Evolutionary conservation across 2,797 vertebrate genomes (phyloP).

Genomic region (Nannoperca obscura): DNA sequence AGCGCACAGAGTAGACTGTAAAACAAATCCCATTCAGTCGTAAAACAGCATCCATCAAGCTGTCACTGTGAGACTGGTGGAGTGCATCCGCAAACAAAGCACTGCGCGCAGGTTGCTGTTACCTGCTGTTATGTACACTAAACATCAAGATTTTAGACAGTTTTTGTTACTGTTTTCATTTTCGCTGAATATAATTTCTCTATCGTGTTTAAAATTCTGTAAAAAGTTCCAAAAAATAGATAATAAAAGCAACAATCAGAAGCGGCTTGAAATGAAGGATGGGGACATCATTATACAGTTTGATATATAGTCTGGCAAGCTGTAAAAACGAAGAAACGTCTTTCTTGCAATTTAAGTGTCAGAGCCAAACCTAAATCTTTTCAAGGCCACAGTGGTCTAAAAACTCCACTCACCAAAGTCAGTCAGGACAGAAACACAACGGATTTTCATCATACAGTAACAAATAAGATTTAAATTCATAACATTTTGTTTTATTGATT

Average conservation of each 20-base stretch:
- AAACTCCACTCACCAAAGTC: not conserved
- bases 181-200: not conserved
- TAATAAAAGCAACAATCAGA: not conserved
- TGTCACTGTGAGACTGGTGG: constrained; percentile 36
- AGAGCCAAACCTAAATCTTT: not conserved
- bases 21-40: constrained; percentile 42
- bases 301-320: not conserved
- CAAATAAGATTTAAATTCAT: not conserved
- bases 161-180: constrained; percentile 1
- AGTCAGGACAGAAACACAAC: not conserved
- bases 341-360: not conserved
- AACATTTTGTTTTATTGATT: not conserved
- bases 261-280: not conserved
- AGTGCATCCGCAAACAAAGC: constrained; percentile 33
- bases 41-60: constrained; percentile 63
- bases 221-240: not conserved
- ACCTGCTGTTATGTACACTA: not conserved
- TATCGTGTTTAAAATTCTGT: not conserved
- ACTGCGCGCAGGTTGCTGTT: not conserved
- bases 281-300: not conserved
- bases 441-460: not conserved
- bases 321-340: not conserved
- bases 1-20: constrained; percentile 3
- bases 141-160: not conserved
- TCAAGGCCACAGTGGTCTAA: not conserved